Evolutionary conservation across 2,113 vertebrate species (phyloP), one percentile per base, ranked within the genome.

Genomic region (Hylia prasina): DNA sequence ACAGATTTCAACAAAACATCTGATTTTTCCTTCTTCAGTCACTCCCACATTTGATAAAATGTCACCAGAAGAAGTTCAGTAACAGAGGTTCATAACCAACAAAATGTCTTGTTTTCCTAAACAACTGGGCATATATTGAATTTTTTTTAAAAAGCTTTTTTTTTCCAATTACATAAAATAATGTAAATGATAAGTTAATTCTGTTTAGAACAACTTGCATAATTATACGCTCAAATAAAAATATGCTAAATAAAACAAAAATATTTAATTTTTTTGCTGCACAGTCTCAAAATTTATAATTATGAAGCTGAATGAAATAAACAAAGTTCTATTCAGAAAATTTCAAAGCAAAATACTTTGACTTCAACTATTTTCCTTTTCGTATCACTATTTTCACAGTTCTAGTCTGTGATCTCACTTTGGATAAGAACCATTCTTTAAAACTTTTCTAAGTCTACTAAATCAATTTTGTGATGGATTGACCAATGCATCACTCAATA

Each of bases 71-170:
- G 17, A 48, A 33, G 4, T 27, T 86, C 33, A 47, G 6, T 40
- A 53, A 68, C 6, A 66, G 12, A 7, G 2, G 6, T 47, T 89
- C 0, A 0, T 31, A 54, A 63, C 2, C 6, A 92, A n/a, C 0
- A 57, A 82, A 76, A 82, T 30, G 1, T 40, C 39, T 42, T 47
- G 2, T 75, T 91, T 87, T 73, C 21, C 53, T 77, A 27, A 89
- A 33, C 5, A 42, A 39, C 23, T 20, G 8, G 4, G 12, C 2
- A 27, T 47, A 40, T 0, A 20, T 4, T 35, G 8, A 40, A 47
- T 24, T 57, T 27, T 56, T 56, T 33, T 8, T 13, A 27, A 60
- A 58, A 60, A 19, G 10, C 4, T 10, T 17, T 60, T 51, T 57
- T 71, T 69, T 33, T 11, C 11, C 2, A 10, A 31, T n/a, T 60